Evolutionary conservation across 2,888 invertebrate genomes (phyloP), one percentile per base, ranked within the genome.

Genomic region (Eulithis testata): DNA sequence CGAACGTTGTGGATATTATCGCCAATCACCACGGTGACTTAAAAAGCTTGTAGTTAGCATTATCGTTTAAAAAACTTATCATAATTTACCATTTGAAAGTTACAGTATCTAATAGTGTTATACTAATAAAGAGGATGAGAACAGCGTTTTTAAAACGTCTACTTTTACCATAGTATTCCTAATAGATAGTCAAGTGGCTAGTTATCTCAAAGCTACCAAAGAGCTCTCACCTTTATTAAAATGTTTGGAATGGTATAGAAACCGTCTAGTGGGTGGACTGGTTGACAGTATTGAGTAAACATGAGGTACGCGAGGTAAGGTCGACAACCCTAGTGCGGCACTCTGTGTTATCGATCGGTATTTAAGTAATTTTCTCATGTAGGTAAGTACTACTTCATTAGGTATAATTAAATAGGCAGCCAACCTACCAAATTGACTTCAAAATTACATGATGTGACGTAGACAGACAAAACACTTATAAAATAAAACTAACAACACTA

Each of bases 251-350:
- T 83, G 84, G 80, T 84, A 84, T 83, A 86, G 85, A 84, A 83
- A 84, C 81, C 75, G 77, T 77, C 73, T 79, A 78, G 91, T 91
- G 90, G 91, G 91, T 86, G 90, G 89, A 91, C 91, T 88, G 90
- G 91, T 90, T 87, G 87, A 85, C 86, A 84, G 81, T 79, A 76
- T 77, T 85, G 80, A 76, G 86, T 80, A 89, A 90, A 90, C 86
- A 89, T 68, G 73, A 72, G 74, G 61, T 79, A 81, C 86, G 89
- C 69, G 73, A 73, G 74, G 62, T 79, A 82, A 85, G 90, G 89
- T 90, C 90, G 84, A 82, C 86, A 87, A 91, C 90, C 90, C 80
- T 71, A 75, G 64, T 70, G 65, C 69, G 70, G 65, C 79, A 73
- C 75, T 78, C 76, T 69, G 74, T 73, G 69, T 76, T 84, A 87